Evolutionary conservation across 2,797 vertebrate species (phyloP), one percentile per base, ranked within the genome.

Genomic region (Neosilurus mollespiculum): DNA sequence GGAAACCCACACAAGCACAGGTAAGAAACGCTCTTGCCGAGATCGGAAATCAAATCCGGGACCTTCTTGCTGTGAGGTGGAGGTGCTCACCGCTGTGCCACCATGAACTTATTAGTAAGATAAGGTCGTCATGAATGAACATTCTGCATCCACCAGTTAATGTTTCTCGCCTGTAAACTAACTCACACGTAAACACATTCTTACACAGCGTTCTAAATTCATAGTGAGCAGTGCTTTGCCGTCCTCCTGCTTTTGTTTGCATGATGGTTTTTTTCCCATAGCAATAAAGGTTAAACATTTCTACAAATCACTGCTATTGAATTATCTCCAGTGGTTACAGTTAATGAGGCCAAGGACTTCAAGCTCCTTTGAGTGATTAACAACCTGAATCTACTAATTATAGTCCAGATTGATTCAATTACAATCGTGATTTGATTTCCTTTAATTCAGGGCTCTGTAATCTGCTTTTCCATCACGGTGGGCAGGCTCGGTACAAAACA

Each of bases 371-470:
- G 0, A 56, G 16, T 75, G 26, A 75, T 75, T 20, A 75, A 58
- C 72, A 56, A 18, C 15, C 53, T 30, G 53, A 26, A 18, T 58
- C 10, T 30, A 67, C 64, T 62, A 83, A 70, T 70, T 78, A 78
- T 72, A 88, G 90, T 87, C 84, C 87, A 89, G 85, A 91, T 92
- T 58, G 51, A 56, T 30, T n/a, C n/a, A 26, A 56, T 73, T 54
- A 73, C 51, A 54, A 73, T 73, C 24, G 51, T 30, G 51, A 73
- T 73, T 72, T 54, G 49, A 73, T 73, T 56, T 26, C 15, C n/a
- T 54, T 73, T 26, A 54, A 73, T 15, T 18, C 26, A 73, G 54
- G 51, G 15, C 14, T 30, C 71, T 54, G 51, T 73, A 73, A 56
- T 26, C 51, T 18, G 51, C 51, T 18, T 73, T 56, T 30, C 51